Percentiles rank a stretch among this genome's conserved stretches.
Evolutionary conservation across 1,140 invertebrate genomes (phyloP).

Genomic region (Hormaphis cornu): DNA sequence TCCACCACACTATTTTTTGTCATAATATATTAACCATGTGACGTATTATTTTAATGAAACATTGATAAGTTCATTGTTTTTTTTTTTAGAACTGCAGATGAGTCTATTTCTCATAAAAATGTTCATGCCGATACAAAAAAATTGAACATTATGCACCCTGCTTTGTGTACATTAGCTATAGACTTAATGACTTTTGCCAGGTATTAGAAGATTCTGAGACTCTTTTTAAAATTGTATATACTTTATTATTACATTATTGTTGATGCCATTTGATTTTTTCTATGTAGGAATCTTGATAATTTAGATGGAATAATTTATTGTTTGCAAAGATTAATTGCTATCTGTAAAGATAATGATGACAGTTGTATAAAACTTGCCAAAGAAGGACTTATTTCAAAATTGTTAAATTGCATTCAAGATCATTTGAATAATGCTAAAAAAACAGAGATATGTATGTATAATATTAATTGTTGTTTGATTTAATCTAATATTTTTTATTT

Average conservation of each 20-base stretch:
- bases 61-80: too few species aligned
- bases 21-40: too few species aligned
- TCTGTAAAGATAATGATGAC: conserved; percentile 29
- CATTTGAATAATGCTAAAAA: conserved; percentile 5
- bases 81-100: conserved; percentile 23
- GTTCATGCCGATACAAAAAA: conserved; percentile 11
- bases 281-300: conserved; percentile 25
- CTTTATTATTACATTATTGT: background rate
- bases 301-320: conserved; percentile 32
- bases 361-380: conserved; percentile 31
- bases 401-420: conserved; percentile 29
- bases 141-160: conserved; percentile 27
- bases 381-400: conserved; percentile 28
- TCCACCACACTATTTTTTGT: too few species aligned
- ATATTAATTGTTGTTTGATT: background rate
- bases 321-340: conserved; percentile 29
- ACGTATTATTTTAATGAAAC: too few species aligned
- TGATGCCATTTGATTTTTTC: background rate
- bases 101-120: conserved; percentile 17
- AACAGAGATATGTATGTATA: conserved; percentile 1
- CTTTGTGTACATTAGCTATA: conserved; percentile 28
- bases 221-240: background rate
- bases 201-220: background rate
- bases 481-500: background rate
- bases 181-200: conserved; percentile 28